Evolutionary conservation across 1,140 invertebrate species (phyloP).

Genomic region (Brachionus sp.): DNA sequence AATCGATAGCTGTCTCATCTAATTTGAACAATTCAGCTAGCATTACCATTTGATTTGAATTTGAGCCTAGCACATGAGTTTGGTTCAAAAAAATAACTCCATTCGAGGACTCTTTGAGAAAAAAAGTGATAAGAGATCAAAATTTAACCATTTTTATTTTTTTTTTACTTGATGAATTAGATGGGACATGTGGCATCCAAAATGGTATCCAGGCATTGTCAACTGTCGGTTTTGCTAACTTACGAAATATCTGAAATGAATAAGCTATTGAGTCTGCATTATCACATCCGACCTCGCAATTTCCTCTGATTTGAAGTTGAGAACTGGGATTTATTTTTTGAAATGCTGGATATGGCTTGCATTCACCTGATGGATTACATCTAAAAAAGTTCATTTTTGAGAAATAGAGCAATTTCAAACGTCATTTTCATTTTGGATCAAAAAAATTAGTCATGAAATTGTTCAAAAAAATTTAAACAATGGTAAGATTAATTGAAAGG

Average conservation of each 20-base stretch:
- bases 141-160: neutral
- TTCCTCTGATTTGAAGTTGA: neutral
- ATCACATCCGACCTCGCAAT: slow-evolving; percentile 13
- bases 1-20: neutral
- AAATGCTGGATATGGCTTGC: slow-evolving; percentile 17
- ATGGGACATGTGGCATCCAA: slow-evolving; percentile 9
- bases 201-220: slow-evolving; percentile 32
- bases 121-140: neutral
- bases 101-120: neutral
- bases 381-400: neutral
- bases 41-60: slow-evolving; percentile 24
- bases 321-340: slow-evolving; percentile 45
- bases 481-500: too few relatives aligned
- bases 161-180: neutral
- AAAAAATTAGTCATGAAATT: too few relatives aligned
- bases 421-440: too few relatives aligned
- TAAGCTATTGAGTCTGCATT: neutral
- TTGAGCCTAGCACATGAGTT: neutral
- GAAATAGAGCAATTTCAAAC: too few relatives aligned
- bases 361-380: neutral
- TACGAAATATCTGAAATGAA: slow-evolving; percentile 27
- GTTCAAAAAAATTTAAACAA: neutral
- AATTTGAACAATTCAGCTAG: neutral
- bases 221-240: neutral
- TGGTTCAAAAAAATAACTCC: neutral